A percentile compares a stretch with the other conserved stretches of the same genome.
Conservation (phyloP, 2,113 vertebrate genomes). For the Thalassarche chlororhynchos region DNA sequence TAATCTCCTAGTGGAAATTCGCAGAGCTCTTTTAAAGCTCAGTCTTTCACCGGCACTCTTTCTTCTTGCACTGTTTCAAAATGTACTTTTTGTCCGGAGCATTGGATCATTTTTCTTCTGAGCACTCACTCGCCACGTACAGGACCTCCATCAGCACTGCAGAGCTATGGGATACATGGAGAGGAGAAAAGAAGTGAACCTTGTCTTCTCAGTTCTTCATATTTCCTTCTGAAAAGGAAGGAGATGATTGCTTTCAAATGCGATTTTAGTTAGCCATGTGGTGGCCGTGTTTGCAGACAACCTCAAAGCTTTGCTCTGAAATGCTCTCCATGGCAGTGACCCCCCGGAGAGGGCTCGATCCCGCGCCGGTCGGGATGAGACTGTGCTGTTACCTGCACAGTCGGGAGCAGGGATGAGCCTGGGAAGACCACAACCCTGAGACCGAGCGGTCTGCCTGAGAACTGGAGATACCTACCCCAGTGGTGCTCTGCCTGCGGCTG, state of each 20-base stretch:
- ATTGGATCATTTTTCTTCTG: too few relatives aligned
- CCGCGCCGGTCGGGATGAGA: accelerated
- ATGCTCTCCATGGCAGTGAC: not conserved
- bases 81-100: not conserved
- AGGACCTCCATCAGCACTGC: not conserved
- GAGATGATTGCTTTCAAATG: not conserved
- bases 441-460: accelerated
- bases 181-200: not conserved
- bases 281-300: not conserved
- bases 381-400: accelerated
- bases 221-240: not conserved
- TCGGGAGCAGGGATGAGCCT: not conserved
- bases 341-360: not conserved
- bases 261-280: accelerated
- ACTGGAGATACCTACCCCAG: not conserved
- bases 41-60: not conserved
- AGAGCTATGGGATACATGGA: not conserved
- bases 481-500: not conserved
- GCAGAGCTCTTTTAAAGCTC: not conserved
- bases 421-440: not conserved
- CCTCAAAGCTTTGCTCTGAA: not conserved
- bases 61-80: not conserved
- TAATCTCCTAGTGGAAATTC: not conserved
- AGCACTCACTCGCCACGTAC: too few relatives aligned
- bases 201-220: not conserved